Base-by-base conservation (phyloP, 2,797 vertebrate species). In the Poliocrania exsul region DNA sequence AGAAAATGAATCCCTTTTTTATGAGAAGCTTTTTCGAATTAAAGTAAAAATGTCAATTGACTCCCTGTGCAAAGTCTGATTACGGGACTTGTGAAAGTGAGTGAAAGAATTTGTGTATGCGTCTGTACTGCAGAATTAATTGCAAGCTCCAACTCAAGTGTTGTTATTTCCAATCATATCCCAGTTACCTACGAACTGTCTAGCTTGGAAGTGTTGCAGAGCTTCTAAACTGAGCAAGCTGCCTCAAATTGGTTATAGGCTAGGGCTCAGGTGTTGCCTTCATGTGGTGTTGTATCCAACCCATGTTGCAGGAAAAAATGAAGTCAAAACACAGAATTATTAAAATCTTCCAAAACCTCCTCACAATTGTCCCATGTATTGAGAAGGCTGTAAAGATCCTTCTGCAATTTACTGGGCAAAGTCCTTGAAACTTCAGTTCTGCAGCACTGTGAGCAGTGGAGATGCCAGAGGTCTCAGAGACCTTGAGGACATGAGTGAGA, bases 281-380 rank as follows among this genome's bases (percentile, higher is more conserved):
- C 18, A 15, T 29, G 15, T 0, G 1, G 7, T 54, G 7, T 16
- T 42, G 21, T 38, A 81, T 50, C 44, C 2, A 4, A 33, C 20
- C 25, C 3, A 6, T 14, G 53, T 46, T 64, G 24, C 24, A 58
- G n/a, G 20, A 85, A 91, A 54, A 16, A 64, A 53, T 28, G 16
- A 88, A 25, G 8, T 10, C 47, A 71, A 78, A 11, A 2, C 25
- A 33, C 12, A 12, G 50, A 78, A 64, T 47, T 38, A 53, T 20
- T 46, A 15, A 66, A 67, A 53, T 49, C 18, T 4, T 42, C 15
- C 19, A 4, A 18, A 47, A 47, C 6, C 8, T 73, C 77, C 33
- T 57, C 40, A 14, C 10, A 28, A 25, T 35, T 83, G 24, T 90
- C 6, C 10, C 7, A 25, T 24, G 16, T 51, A 24, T 33, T 1